phyloP scores from a whole-genome alignment of 2,797 vertebrate genomes.

The Trachurus trachurus region DNA sequence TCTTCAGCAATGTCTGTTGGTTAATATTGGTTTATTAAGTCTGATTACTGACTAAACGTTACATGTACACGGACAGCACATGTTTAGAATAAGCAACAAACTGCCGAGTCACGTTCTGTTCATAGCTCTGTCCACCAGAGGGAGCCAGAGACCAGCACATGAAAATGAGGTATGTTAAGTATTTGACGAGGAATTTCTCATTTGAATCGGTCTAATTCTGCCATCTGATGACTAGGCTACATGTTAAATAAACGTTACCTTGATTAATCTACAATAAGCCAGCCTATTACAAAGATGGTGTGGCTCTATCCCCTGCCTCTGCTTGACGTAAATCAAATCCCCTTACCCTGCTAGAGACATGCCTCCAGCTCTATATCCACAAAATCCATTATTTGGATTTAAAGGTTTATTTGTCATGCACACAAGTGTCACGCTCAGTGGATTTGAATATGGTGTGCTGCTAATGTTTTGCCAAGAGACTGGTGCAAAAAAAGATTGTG shows the following conservation, averaged over 20 bases:
- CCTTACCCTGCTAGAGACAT: background rate
- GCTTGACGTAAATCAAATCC: background rate
- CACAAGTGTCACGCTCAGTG: background rate
- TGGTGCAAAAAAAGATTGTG: too few species aligned
- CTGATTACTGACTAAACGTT: rapidly evolving
- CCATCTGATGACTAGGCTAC: background rate
- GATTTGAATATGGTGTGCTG: rapidly evolving
- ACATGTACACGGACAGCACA: background rate
- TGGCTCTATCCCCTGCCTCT: background rate
- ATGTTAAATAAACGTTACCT: background rate
- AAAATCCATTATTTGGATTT: background rate
- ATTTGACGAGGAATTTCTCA: background rate
- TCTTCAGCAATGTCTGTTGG: too few species aligned
- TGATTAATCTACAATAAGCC: background rate
- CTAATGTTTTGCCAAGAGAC: background rate
- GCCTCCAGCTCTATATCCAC: background rate
- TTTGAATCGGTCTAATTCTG: too few species aligned
- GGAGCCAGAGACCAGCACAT: constrained; percentile 45
- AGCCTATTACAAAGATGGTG: background rate
- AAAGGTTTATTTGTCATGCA: background rate
- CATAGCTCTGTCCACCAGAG: constrained; percentile 7
- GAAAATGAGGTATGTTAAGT: too few species aligned
- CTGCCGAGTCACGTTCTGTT: background rate
- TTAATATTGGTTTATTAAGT: too few species aligned
- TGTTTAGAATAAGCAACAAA: background rate